Base-by-base conservation (phyloP, 2,888 invertebrate species). In the Disparrhopalites patrizii region DNA sequence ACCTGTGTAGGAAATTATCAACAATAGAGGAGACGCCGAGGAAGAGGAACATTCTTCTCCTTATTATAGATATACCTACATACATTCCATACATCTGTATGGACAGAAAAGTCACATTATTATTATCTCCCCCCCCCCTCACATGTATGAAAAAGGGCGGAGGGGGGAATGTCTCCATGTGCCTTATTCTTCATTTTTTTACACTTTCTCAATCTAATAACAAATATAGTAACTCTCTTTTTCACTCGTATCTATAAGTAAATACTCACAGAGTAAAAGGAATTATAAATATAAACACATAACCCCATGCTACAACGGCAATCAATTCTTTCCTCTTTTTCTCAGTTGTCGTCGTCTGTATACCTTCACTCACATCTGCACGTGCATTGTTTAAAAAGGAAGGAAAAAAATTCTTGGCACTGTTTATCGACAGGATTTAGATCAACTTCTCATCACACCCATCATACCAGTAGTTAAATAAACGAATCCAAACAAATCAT, bases 401-500 rank as follows among this genome's bases (percentile, higher is more conserved):
- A 20, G 20, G n/a, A 33, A 31, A 58, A 58, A 23, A 25, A 27
- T 3, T 18, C 28, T 25, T 57, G 57, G 27, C 25, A 25, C 23
- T 33, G 23, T 52, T 52, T 52, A 28, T 56, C 28, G 47, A 58
- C 40, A 43, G 28, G 43, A 30, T n/a, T 18, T 23, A 58, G 18
- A 36, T 56, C 40, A 58, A 58, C 36, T 56, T 52, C 27, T 52
- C 52, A 52, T 27, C 36, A 56, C 27, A 23, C 7, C 28, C 10
- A 60, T 43, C 30, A 58, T 50, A 23, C 15, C 47, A 50, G 10
- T 50, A 18, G 30, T 28, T 30, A 27, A 54, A 30, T 28, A 54
- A 27, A 52, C 30, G 30, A 55, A 10, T 33, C 18, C 55, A 55
- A 55, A 56, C 40, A 57, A 57, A 57, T 57, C 57, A 57, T n/a